Percentiles rank a stretch among this genome's conserved stretches.
Conservation (phyloP, 2,113 vertebrate genomes). For the Hystrix cristata region DNA sequence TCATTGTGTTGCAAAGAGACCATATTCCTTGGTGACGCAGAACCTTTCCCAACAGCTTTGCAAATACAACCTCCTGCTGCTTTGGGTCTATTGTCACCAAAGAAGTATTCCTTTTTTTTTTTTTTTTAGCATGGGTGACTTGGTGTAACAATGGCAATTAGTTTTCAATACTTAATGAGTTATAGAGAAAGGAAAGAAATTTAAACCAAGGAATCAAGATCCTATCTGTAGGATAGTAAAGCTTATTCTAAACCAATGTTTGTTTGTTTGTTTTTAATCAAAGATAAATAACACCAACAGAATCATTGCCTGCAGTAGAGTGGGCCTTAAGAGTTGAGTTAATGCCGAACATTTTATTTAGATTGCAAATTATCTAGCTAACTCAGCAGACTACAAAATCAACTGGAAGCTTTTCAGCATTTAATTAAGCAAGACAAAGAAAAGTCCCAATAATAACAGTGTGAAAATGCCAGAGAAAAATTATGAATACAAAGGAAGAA, state of each 20-base stretch:
- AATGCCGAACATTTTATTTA: constrained; percentile 84
- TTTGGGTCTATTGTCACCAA: background rate
- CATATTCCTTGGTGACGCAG: background rate
- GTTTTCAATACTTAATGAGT: constrained; percentile 63
- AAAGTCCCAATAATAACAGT: constrained; percentile 79
- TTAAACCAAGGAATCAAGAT: constrained; percentile 55
- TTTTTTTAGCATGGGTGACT: constrained; percentile 16
- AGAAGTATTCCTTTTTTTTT: background rate
- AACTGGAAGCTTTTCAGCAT: constrained; percentile 82
- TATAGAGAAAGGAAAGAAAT: constrained; percentile 60
- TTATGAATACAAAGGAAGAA: constrained; percentile 76
- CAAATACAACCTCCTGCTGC: background rate
- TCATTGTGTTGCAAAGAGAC: background rate
- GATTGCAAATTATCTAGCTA: constrained; percentile 85
- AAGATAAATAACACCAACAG: constrained; percentile 1
- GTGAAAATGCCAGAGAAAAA: constrained; percentile 77
- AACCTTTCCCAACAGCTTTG: background rate
- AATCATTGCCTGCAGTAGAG: constrained; percentile 78
- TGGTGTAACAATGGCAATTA: constrained; percentile 63
- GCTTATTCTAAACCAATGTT: background rate
- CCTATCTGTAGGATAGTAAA: constrained; percentile 33
- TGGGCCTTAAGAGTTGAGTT: constrained; percentile 77
- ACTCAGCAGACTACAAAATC: constrained; percentile 84
- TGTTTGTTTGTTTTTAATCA: constrained; percentile 55
- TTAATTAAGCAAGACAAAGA: constrained; percentile 84